Conservation (phyloP, 2,888 invertebrate genomes). For the Elmis aenea region DNA sequence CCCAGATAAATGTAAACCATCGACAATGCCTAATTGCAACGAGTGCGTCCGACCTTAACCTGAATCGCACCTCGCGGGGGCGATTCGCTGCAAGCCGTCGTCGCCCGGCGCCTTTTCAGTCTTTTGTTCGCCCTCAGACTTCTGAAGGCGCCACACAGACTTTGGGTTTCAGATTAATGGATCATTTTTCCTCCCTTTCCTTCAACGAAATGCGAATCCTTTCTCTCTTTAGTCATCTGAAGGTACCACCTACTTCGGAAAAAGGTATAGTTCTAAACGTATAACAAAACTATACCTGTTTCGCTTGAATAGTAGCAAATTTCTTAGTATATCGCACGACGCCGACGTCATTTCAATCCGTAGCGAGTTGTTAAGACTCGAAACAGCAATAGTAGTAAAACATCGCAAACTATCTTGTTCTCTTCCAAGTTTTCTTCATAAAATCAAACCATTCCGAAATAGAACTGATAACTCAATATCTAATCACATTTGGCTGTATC, state of each 20-base stretch:
- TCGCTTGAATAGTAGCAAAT: no score
- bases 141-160: constrained; percentile 70
- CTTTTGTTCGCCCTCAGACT: constrained; percentile 41
- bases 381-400: constrained; percentile 21
- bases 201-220: constrained; percentile 45
- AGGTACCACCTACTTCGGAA: constrained; percentile 5
- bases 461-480: constrained; percentile 35
- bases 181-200: constrained; percentile 66
- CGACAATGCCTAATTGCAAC: constrained; percentile 4
- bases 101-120: constrained; percentile 37
- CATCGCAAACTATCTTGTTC: constrained; percentile 25
- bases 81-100: constrained; percentile 30
- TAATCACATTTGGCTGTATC: constrained; percentile 29
- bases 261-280: constrained; percentile 1
- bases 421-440: constrained; percentile 35
- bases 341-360: constrained; percentile 8
- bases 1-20: constrained; percentile 2
- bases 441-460: constrained; percentile 36
- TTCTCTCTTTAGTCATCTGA: constrained; percentile 7
- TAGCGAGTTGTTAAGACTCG: constrained; percentile 14
- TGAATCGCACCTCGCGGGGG: constrained; percentile 22
- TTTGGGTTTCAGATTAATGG: constrained; percentile 76
- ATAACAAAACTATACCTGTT: no score
- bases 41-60: constrained; percentile 22
- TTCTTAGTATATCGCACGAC: no score